Evolutionary conservation across 1,140 invertebrate species (phyloP).

Genomic region (Cheumatopsyche charites): DNA sequence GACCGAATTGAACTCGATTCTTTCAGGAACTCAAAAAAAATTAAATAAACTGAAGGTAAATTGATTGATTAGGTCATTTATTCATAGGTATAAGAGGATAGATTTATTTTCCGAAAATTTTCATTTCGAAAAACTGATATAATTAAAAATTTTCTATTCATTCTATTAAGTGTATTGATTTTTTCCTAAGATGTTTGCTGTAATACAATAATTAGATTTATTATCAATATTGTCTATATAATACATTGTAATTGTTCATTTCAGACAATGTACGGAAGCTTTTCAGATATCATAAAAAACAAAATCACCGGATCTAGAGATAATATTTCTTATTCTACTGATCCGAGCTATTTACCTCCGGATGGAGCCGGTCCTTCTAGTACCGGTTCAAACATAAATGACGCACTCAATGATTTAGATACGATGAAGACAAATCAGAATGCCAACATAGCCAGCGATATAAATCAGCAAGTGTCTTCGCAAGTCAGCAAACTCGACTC

Average conservation of each 20-base stretch:
- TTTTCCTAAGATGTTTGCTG: no score
- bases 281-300: constrained; percentile 67
- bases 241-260: constrained; percentile 43
- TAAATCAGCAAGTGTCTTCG: constrained; percentile 64
- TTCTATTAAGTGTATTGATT: constrained; percentile 5
- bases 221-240: no score
- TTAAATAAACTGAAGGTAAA: constrained; percentile 84
- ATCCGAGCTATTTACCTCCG: constrained; percentile 56
- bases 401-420: constrained; percentile 59
- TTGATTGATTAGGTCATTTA: no score
- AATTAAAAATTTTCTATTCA: neutral
- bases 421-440: constrained; percentile 55
- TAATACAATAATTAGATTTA: no score
- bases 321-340: constrained; percentile 58
- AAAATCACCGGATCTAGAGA: constrained; percentile 58
- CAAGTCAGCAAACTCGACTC: constrained; percentile 69
- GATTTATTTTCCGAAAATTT: no score
- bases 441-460: constrained; percentile 55
- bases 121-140: neutral
- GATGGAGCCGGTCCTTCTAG: constrained; percentile 26
- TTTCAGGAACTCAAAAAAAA: constrained; percentile 83
- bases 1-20: constrained; percentile 81
- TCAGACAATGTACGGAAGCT: constrained; percentile 69
- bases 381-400: constrained; percentile 54
- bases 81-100: neutral